A percentile compares a stretch with the other conserved stretches of the same genome.
Evolutionary conservation across 2,888 invertebrate genomes (phyloP).

Genomic region (Nomada fucata): DNA sequence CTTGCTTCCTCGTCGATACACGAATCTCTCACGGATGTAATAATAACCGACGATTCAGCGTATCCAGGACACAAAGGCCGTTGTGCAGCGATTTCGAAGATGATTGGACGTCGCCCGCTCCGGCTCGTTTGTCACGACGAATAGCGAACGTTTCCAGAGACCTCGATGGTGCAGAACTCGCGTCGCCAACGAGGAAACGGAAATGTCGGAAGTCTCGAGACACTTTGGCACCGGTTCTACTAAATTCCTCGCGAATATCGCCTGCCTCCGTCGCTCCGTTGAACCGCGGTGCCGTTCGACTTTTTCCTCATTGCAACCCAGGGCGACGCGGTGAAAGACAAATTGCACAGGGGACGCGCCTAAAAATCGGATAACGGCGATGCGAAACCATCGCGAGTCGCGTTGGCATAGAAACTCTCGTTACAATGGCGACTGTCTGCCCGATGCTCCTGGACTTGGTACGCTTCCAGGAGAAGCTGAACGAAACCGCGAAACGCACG

Average conservation of each 20-base stretch:
- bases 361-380: background rate
- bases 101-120: too few species aligned
- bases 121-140: too few species aligned
- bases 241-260: background rate
- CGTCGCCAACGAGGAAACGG: background rate
- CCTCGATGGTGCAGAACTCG: background rate
- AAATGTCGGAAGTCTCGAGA: background rate
- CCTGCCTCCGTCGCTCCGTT: background rate
- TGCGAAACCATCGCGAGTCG: background rate
- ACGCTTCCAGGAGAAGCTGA: background rate
- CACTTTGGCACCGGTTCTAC: conserved; percentile 15
- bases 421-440: conserved; percentile 17
- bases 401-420: conserved; percentile 39
- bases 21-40: too few species aligned
- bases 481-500: background rate
- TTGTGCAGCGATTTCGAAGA: too few species aligned
- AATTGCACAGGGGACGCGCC: conserved; percentile 28
- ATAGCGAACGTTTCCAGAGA: background rate
- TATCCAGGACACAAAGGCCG: too few species aligned
- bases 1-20: too few species aligned
- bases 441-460: background rate
- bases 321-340: conserved; percentile 35
- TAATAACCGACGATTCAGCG: too few species aligned
- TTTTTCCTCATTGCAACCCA: conserved; percentile 9
- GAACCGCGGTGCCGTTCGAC: background rate